These are phyloP conservation scores for Etheostoma spectabile DNA, from an alignment of 2,113 vertebrate species.

Conservation along the genomic window DNA sequence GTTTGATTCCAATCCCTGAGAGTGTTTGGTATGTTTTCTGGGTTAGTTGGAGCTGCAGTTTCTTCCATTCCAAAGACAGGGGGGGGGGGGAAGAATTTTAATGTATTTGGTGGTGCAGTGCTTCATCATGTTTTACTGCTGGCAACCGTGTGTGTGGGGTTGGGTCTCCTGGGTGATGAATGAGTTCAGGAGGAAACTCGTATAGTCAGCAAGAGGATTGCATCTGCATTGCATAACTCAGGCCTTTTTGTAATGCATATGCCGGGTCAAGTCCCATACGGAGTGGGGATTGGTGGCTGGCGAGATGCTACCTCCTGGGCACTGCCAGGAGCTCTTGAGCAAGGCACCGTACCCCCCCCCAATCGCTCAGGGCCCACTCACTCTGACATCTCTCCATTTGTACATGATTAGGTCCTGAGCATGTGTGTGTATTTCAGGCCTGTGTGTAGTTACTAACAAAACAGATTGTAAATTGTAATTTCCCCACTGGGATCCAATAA, in stretches of 20 bases:
- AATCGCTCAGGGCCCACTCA: too few species aligned
- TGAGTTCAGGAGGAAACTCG: constrained; percentile 19
- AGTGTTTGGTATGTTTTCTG: constrained; percentile 8
- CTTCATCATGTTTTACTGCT: constrained; percentile 58
- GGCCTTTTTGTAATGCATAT: neutral
- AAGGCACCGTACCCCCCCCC: too few species aligned
- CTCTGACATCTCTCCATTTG: too few species aligned
- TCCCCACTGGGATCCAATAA: too few species aligned
- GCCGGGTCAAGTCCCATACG: too few species aligned
- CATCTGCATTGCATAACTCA: neutral
- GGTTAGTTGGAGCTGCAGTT: neutral
- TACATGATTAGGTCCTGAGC: too few species aligned
- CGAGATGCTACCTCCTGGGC: too few species aligned
- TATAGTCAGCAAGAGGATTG: constrained; percentile 55
- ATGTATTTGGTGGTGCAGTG: constrained; percentile 48
- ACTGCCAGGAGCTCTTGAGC: too few species aligned
- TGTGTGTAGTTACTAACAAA: too few species aligned
- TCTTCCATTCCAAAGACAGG: neutral
- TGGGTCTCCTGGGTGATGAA: constrained; percentile 29
- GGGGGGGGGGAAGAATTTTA: neutral
- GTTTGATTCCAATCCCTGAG: constrained; percentile 4
- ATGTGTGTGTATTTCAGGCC: too few species aligned
- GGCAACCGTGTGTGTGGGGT: constrained; percentile 3
- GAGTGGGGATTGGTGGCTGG: too few species aligned
- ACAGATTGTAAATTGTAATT: too few species aligned